These are phyloP conservation scores for Epinephelus awoara DNA, from an alignment of 2,797 vertebrate genomes.

Conservation along the genomic window DNA sequence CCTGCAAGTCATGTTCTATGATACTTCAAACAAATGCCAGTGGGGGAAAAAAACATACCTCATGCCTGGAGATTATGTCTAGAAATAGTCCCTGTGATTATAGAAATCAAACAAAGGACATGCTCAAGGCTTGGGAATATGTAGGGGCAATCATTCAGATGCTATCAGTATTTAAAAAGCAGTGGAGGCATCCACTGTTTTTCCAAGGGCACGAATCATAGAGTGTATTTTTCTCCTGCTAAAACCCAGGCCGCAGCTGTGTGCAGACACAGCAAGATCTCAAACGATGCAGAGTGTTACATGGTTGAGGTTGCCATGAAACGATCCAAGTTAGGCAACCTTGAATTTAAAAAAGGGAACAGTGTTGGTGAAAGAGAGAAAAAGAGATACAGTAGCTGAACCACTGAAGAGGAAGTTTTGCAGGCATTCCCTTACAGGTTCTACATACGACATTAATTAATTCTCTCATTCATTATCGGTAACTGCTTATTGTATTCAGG, in stretches of 20 bases:
- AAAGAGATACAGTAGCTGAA: not conserved
- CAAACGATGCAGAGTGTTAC: slow-evolving; percentile 6
- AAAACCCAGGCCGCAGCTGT: not conserved
- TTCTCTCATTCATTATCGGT: too few species aligned
- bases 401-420: not conserved
- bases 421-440: not conserved
- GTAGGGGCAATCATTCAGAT: slow-evolving; percentile 12
- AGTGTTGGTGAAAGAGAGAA: not conserved
- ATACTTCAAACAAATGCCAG: slow-evolving; percentile 38
- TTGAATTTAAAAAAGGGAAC: not conserved
- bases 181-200: not conserved
- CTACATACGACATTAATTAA: too few species aligned
- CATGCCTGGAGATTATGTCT: slow-evolving; percentile 17
- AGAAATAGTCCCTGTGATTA: slow-evolving; percentile 38
- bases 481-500: too few species aligned
- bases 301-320: slow-evolving; percentile 29
- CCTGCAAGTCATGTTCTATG: slow-evolving; percentile 23
- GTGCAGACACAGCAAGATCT: slow-evolving; percentile 5
- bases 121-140: slow-evolving; percentile 17
- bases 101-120: slow-evolving; percentile 30
- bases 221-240: not conserved
- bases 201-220: slow-evolving; percentile 18
- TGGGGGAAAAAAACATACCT: slow-evolving; percentile 16
- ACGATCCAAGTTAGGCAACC: not conserved
- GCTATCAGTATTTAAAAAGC: slow-evolving; percentile 24